Conservation (phyloP, 2,113 vertebrate genomes). For the Pangasianodon hypophthalmus region DNA sequence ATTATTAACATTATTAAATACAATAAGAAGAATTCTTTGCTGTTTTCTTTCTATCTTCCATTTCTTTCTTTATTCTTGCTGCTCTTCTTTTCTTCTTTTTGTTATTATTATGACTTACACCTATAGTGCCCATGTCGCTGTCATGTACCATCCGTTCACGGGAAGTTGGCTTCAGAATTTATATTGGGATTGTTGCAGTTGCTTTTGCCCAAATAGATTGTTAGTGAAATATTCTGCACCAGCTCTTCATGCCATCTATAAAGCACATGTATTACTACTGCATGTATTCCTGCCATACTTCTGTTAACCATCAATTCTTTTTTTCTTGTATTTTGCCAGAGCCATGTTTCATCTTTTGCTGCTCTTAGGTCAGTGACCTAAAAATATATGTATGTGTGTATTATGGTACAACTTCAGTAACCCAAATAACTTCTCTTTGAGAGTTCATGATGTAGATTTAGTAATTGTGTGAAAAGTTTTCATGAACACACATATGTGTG, state of each 20-base stretch:
- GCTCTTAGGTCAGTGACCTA: not conserved
- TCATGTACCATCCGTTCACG: not conserved
- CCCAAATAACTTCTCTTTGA: not conserved
- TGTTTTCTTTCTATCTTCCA: not conserved
- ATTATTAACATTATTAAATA: not conserved
- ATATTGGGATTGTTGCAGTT: not conserved
- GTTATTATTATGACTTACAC: not conserved
- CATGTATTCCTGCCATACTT: not conserved
- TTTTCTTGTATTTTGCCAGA: not conserved
- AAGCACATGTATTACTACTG: not conserved
- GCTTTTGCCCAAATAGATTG: not conserved
- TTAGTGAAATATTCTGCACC: not conserved
- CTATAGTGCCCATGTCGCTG: not conserved
- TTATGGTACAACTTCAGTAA: not conserved
- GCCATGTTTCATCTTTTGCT: constrained; percentile 9
- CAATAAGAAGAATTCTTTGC: not conserved
- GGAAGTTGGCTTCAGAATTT: not conserved
- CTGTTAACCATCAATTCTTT: not conserved
- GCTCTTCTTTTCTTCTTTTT: not conserved
- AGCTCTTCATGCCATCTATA: not conserved
- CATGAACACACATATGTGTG: too few species aligned
- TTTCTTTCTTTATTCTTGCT: not conserved
- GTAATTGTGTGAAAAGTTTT: not conserved
- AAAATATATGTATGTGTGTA: not conserved
- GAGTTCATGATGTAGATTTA: not conserved